Conservation (phyloP, 2,797 vertebrate species). For the Crocodylus rhombifer region DNA sequence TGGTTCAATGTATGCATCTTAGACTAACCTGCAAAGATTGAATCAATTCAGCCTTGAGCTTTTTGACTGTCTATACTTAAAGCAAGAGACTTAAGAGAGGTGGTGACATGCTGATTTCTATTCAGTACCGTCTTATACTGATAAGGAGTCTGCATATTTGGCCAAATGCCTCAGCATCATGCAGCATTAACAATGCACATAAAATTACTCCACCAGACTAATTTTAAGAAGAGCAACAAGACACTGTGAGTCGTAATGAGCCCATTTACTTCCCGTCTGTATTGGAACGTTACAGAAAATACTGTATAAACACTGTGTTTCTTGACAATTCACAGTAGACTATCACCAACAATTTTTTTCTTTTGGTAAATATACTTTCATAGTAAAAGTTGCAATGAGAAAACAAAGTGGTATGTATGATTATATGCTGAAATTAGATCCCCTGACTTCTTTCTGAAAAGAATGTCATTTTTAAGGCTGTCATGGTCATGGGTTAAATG, state of each 20-base stretch:
- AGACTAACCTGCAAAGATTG: too few species aligned
- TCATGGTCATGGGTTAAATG: neutral
- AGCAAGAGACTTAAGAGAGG: neutral
- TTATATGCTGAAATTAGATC: conserved; percentile 5
- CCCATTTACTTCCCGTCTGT: neutral
- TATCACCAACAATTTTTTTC: neutral
- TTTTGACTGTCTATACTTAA: too few species aligned
- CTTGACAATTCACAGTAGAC: neutral
- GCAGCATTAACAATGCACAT: neutral
- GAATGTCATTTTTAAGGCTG: conserved; percentile 16
- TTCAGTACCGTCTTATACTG: neutral
- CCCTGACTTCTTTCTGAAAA: neutral
- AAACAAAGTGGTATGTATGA: conserved; percentile 25
- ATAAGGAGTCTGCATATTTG: neutral
- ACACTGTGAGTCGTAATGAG: neutral
- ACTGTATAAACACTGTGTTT: neutral
- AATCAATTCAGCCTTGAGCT: too few species aligned
- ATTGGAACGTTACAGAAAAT: neutral
- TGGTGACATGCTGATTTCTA: neutral
- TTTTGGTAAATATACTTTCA: neutral
- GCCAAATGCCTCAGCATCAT: neutral
- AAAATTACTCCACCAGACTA: neutral
- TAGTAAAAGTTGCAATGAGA: neutral
- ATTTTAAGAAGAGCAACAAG: neutral
- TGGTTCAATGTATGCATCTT: too few species aligned